These are phyloP conservation scores for Brachypteracias leptosomus DNA, from an alignment of 2,113 vertebrate species.

Conservation along the genomic window DNA sequence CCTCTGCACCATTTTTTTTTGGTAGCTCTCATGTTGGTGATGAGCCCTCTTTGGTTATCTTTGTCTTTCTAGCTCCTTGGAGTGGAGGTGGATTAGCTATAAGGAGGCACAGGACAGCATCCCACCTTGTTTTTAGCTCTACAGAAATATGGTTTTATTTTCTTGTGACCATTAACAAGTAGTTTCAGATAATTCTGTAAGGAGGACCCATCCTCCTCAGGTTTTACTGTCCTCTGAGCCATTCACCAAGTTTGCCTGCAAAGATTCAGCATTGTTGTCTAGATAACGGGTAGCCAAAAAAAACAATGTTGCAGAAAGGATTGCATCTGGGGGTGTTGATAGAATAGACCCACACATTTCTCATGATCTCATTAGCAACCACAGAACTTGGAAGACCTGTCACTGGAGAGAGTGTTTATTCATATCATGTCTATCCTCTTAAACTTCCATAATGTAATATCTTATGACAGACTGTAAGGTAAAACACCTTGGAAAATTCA, in stretches of 20 bases:
- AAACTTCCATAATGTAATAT: neutral
- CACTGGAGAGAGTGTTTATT: neutral
- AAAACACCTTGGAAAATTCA: neutral
- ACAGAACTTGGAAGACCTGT: neutral
- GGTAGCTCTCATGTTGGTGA: neutral
- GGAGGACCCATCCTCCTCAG: neutral
- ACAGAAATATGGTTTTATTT: fast-evolving
- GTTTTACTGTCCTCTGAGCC: neutral
- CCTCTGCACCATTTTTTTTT: neutral
- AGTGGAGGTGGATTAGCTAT: neutral
- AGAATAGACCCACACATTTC: slow-evolving; percentile 24
- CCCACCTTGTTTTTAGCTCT: neutral
- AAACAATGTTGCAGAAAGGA: neutral
- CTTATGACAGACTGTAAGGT: neutral
- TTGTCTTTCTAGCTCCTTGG: neutral
- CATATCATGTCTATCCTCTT: neutral
- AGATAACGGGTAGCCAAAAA: neutral
- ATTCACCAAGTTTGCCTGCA: neutral
- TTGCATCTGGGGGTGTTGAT: neutral
- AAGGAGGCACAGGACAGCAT: neutral
- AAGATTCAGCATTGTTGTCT: neutral
- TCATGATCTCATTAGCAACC: slow-evolving; percentile 21
- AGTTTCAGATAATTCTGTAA: neutral
- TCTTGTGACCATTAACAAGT: fast-evolving
- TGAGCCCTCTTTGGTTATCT: neutral